A percentile compares a stretch with the other conserved stretches of the same genome.
These are phyloP conservation scores for Lathamus discolor DNA, from an alignment of 2,113 vertebrate genomes.

Conservation along the genomic window DNA sequence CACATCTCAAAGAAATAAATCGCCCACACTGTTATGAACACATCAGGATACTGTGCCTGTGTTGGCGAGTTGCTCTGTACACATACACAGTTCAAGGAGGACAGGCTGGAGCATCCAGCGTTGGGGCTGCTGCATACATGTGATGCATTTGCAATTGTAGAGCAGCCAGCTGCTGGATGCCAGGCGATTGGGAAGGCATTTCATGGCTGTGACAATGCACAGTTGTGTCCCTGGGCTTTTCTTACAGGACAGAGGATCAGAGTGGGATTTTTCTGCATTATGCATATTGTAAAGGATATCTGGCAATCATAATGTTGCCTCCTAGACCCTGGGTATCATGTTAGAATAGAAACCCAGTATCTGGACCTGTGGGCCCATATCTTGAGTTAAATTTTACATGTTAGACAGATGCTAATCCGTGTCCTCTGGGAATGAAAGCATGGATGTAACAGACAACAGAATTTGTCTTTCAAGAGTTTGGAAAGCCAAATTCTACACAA, in stretches of 20 bases:
- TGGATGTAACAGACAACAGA: background rate
- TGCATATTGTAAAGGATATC: background rate
- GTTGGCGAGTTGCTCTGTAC: background rate
- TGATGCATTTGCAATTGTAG: background rate
- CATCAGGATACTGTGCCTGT: accelerated
- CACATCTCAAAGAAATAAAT: background rate
- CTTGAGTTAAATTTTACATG: background rate
- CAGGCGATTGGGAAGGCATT: conserved; percentile 5
- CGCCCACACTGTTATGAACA: accelerated
- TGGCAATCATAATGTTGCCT: background rate
- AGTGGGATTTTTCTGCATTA: background rate
- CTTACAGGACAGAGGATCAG: background rate
- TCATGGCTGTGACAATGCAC: background rate
- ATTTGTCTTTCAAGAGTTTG: conserved; percentile 32
- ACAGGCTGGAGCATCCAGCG: background rate
- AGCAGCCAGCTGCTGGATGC: conserved; percentile 18
- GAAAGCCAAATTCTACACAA: conserved; percentile 37
- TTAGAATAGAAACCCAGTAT: background rate
- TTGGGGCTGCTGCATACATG: background rate
- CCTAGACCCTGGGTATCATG: background rate
- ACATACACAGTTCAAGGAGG: background rate
- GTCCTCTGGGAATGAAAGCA: background rate
- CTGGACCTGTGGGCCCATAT: background rate
- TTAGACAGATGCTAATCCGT: background rate
- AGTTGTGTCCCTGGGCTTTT: conserved; percentile 9